A percentile compares a stretch with the other conserved stretches of the same genome.
Evolutionary conservation across 2,888 invertebrate species (phyloP).

Genomic region (Suillia variegata): DNA sequence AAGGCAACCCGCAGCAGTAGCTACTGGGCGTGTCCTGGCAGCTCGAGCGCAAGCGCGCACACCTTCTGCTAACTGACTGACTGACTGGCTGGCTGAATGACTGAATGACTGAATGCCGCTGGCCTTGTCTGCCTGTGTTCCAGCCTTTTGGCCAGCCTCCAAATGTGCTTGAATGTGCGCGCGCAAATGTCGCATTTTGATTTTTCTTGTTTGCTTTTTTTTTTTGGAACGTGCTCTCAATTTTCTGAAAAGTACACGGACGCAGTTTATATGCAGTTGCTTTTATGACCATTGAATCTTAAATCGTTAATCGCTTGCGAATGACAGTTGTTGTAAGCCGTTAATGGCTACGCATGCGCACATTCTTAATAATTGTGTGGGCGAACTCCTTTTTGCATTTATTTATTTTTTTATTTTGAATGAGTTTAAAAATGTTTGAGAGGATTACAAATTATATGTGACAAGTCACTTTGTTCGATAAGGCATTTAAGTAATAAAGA

Average conservation of each 20-base stretch:
- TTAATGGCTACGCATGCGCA: slow-evolving; percentile 9
- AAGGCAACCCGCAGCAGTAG: slow-evolving; percentile 15
- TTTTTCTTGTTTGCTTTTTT: slow-evolving; percentile 4
- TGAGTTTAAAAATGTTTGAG: neutral
- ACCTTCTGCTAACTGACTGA: slow-evolving; percentile 42
- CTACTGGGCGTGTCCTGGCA: slow-evolving; percentile 37
- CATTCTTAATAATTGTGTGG: slow-evolving; percentile 3
- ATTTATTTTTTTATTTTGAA: neutral
- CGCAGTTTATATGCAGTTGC: neutral
- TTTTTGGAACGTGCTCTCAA: slow-evolving; percentile 20
- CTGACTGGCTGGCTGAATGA: no score
- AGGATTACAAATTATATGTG: neutral
- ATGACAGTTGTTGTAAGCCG: slow-evolving; percentile 4
- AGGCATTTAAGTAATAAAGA: no score
- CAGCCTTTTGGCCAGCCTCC: slow-evolving; percentile 39
- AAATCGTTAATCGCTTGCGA: neutral
- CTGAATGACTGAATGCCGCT: no score
- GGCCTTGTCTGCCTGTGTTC: no score
- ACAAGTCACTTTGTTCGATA: no score
- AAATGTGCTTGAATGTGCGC: slow-evolving; percentile 30
- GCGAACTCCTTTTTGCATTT: no score
- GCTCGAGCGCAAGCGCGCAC: slow-evolving; percentile 33
- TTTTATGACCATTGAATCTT: neutral
- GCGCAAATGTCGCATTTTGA: slow-evolving; percentile 21
- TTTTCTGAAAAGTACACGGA: neutral